Conservation (phyloP, 2,888 invertebrate genomes). For the Chloroclystis v-ata region DNA sequence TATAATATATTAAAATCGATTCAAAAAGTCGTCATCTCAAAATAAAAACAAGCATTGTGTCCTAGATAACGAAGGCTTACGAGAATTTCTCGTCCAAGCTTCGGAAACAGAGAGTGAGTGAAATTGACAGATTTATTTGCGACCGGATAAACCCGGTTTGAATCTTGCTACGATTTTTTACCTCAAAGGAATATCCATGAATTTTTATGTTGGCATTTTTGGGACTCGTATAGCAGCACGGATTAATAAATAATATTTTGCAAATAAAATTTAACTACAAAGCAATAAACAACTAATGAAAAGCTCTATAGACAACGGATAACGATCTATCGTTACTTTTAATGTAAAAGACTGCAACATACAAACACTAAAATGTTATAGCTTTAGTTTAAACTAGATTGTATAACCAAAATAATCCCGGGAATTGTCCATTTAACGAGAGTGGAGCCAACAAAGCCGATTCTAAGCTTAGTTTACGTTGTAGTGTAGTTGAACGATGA, state of each 20-base stretch:
- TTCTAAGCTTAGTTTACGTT: slow-evolving; percentile 19
- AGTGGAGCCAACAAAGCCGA: slow-evolving; percentile 20
- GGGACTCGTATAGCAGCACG: too few species aligned
- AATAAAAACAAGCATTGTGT: slow-evolving; percentile 13
- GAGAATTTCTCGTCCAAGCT: slow-evolving; percentile 23
- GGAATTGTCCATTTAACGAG: slow-evolving; percentile 15
- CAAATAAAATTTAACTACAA: neutral
- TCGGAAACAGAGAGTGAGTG: slow-evolving; percentile 60
- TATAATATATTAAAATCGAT: too few species aligned
- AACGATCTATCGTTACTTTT: slow-evolving; percentile 1
- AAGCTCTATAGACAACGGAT: neutral
- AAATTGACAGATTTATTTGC: slow-evolving; percentile 77
- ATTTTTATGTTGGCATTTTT: neutral
- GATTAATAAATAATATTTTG: neutral
- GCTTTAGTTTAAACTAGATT: slow-evolving; percentile 12
- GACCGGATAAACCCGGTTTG: slow-evolving; percentile 62
- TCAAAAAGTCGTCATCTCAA: neutral
- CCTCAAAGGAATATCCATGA: slow-evolving; percentile 22
- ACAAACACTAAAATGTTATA: slow-evolving; percentile 1
- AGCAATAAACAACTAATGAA: neutral
- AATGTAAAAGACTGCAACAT: slow-evolving; percentile 1
- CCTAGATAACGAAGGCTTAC: slow-evolving; percentile 17
- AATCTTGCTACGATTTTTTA: slow-evolving; percentile 65
- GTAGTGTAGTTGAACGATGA: slow-evolving; percentile 2
- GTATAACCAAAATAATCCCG: slow-evolving; percentile 19